Percentiles rank a stretch among this genome's conserved stretches.
Evolutionary conservation across 2,113 vertebrate genomes (phyloP).

Genomic region (Malurus cyaneus): DNA sequence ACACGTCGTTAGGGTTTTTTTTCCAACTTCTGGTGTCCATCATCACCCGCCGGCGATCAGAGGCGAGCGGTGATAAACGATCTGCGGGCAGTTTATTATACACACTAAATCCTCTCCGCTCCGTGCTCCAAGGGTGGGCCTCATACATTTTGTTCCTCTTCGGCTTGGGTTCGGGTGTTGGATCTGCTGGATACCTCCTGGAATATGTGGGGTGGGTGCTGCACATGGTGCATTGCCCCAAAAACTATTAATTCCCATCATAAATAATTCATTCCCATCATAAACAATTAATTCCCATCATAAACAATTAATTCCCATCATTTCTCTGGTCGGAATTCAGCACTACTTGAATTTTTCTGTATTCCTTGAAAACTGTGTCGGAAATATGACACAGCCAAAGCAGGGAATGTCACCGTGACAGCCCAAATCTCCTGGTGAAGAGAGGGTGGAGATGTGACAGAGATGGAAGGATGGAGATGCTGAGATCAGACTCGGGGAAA

Average conservation of each 20-base stretch:
- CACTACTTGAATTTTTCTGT: neutral
- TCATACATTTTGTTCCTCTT: neutral
- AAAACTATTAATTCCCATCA: neutral
- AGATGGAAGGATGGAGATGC: neutral
- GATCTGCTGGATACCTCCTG: neutral
- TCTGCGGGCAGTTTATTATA: neutral
- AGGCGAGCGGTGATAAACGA: neutral
- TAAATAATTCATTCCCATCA: too few relatives aligned
- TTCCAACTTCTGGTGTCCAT: constrained; percentile 28
- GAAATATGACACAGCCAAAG: neutral
- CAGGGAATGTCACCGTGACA: neutral
- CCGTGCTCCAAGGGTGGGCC: neutral
- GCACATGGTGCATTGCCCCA: rapidly evolving
- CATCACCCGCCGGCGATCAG: constrained; percentile 36
- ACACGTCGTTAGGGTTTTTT: constrained; percentile 31
- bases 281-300: neutral
- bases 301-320: too few relatives aligned
- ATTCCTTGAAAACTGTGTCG: neutral
- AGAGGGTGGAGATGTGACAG: neutral
- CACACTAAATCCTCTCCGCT: constrained; percentile 8
- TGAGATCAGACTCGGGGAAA: neutral
- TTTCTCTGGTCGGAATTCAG: neutral
- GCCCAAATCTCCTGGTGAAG: neutral
- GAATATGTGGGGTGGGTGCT: neutral
- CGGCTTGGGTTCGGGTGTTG: neutral